Evolutionary conservation across 1,140 invertebrate species (phyloP).

Genomic region (Heliconius himera): DNA sequence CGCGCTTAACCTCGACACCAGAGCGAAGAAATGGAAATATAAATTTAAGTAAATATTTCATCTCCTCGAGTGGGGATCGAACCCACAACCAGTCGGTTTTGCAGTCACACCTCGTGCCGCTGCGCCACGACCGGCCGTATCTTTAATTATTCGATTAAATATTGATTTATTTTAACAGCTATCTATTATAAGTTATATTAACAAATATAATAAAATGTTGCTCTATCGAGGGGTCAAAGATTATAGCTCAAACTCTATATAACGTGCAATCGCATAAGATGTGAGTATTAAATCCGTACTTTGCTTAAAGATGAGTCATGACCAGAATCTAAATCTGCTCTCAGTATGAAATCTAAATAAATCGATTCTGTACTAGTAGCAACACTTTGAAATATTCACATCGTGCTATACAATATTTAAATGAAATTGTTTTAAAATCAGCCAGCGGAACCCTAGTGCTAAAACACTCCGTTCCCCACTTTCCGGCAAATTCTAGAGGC

Average conservation of each 20-base stretch:
- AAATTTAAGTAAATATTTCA: too few relatives aligned
- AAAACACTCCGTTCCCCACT: too few relatives aligned
- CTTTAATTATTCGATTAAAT: background rate
- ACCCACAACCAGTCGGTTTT: too few relatives aligned
- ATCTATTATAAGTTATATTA: background rate
- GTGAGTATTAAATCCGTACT: background rate
- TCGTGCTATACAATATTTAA: background rate
- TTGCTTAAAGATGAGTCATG: background rate
- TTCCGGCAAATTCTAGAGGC: too few relatives aligned
- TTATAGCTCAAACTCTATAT: background rate
- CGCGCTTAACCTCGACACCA: too few relatives aligned
- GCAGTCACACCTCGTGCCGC: too few relatives aligned
- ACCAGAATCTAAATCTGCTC: background rate
- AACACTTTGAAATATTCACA: background rate
- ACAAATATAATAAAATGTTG: background rate
- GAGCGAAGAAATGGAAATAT: too few relatives aligned
- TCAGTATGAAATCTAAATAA: background rate
- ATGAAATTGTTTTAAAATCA: background rate
- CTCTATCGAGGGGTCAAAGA: background rate
- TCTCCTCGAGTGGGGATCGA: too few relatives aligned
- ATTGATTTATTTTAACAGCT: too few relatives aligned
- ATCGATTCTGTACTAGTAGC: background rate
- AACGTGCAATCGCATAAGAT: slow-evolving; percentile 8
- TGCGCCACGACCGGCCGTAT: too few relatives aligned
- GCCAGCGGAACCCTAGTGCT: too few relatives aligned